phyloP scores from a whole-genome alignment of 1,140 invertebrate genomes.

The Achroia grisella region DNA sequence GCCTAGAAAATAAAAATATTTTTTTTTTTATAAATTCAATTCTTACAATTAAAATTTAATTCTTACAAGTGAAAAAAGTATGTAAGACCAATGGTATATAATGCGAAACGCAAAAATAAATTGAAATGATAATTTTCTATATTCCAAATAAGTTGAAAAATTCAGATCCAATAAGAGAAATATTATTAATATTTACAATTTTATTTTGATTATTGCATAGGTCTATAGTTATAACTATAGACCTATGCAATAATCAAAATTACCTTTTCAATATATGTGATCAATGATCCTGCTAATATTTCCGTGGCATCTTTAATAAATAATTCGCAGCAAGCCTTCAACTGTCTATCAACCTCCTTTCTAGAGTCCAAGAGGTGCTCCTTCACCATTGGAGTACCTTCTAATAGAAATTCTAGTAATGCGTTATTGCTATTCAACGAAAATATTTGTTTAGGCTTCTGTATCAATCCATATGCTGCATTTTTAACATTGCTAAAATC shows the following conservation, averaged over 20 bases:
- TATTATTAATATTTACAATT: too few species aligned
- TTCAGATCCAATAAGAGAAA: too few species aligned
- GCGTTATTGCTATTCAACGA: conserved; percentile 92
- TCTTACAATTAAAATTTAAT: too few species aligned
- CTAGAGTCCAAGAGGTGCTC: conserved; percentile 95
- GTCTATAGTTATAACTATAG: too few species aligned
- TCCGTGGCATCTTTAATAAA: conserved; percentile 90
- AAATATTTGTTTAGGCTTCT: conserved; percentile 91
- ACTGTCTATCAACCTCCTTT: conserved; percentile 93
- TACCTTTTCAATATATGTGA: conserved; percentile 84
- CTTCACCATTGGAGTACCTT: conserved; percentile 93
- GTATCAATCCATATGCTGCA: conserved; percentile 89
- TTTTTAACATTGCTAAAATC: conserved; percentile 94
- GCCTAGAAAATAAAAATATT: conserved; percentile 25
- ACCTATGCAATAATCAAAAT: conserved; percentile 1
- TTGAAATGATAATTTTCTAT: too few species aligned
- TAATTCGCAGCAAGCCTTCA: conserved; percentile 93
- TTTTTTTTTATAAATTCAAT: too few species aligned
- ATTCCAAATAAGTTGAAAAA: too few species aligned
- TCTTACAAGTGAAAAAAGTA: too few species aligned
- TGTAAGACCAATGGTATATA: too few species aligned
- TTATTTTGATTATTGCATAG: too few species aligned
- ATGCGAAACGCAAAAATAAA: too few species aligned
- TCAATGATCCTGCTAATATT: conserved; percentile 82
- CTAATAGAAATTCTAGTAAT: conserved; percentile 91